Evolutionary conservation across 2,888 invertebrate species (phyloP).

Genomic region (Diarsia mendica): DNA sequence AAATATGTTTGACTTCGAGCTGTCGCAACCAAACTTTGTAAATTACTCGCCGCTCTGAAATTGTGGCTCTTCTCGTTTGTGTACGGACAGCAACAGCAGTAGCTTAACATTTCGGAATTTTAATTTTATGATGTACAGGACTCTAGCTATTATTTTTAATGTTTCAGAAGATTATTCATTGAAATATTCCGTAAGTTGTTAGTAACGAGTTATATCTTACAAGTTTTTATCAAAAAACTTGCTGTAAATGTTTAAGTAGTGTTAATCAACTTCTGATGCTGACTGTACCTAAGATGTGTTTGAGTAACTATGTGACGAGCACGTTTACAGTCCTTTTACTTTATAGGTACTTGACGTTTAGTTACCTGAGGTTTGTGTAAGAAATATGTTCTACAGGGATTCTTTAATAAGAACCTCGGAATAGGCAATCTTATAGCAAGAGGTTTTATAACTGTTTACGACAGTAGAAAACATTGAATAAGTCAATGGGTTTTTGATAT

Average conservation of each 20-base stretch:
- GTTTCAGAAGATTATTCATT: too few species aligned
- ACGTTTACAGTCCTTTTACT: not conserved
- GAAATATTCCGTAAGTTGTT: too few species aligned
- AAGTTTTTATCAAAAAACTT: too few species aligned
- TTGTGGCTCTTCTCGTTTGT: conserved; percentile 36
- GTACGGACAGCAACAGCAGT: not conserved
- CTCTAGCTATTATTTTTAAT: too few species aligned
- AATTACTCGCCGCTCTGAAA: conserved; percentile 44
- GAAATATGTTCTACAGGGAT: not conserved
- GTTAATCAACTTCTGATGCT: too few species aligned
- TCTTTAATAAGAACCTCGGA: not conserved
- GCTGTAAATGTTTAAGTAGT: too few species aligned
- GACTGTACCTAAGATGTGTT: conserved; percentile 34
- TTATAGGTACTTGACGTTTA: not conserved
- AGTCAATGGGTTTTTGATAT: too few species aligned
- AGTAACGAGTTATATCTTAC: too few species aligned
- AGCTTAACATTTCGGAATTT: too few species aligned
- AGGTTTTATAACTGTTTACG: not conserved
- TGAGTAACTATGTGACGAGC: conserved; percentile 20
- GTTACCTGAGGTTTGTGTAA: too few species aligned
- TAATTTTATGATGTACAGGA: too few species aligned
- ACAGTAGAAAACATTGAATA: too few species aligned
- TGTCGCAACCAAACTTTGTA: conserved; percentile 45
- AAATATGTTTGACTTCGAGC: conserved; percentile 41
- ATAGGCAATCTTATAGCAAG: not conserved